Evolutionary conservation across 1,140 invertebrate species (phyloP).

Genomic region (Drosophila neocordata): DNA sequence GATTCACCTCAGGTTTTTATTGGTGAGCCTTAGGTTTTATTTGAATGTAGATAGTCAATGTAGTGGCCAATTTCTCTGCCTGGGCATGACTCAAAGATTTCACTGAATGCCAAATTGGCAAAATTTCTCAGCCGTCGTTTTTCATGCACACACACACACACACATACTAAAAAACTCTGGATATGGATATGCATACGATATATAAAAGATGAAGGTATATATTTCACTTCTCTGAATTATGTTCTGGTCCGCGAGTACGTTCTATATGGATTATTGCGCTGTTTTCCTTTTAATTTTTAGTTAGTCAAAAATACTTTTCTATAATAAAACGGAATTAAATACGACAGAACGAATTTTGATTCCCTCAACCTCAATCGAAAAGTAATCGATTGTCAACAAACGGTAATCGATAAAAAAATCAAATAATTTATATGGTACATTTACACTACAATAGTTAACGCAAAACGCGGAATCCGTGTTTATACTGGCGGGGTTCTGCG

Average conservation of each 20-base stretch:
- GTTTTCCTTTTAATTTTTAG: slow-evolving; percentile 5
- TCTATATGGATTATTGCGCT: neutral
- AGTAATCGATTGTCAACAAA: neutral
- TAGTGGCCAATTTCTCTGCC: slow-evolving; percentile 16
- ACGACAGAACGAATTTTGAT: slow-evolving; percentile 10
- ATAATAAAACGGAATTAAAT: slow-evolving; percentile 7
- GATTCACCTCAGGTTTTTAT: slow-evolving; percentile 3
- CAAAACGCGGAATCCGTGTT: too few species aligned
- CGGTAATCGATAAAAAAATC: neutral
- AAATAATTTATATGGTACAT: neutral
- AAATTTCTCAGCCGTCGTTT: slow-evolving; percentile 53
- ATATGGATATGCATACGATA: slow-evolving; percentile 55
- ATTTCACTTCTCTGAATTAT: neutral
- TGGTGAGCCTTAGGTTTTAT: slow-evolving; percentile 1
- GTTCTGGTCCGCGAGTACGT: neutral
- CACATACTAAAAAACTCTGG: slow-evolving; percentile 35
- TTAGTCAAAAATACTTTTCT: slow-evolving; percentile 4
- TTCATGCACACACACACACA: slow-evolving; percentile 52
- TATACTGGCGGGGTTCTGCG: too few species aligned
- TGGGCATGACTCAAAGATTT: slow-evolving; percentile 59
- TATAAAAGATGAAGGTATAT: neutral
- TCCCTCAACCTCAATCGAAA: slow-evolving; percentile 5
- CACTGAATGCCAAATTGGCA: slow-evolving; percentile 73
- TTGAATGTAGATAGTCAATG: slow-evolving; percentile 4
- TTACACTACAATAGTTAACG: too few species aligned